Conservation (phyloP, 2,888 invertebrate species). For the Drosophila parthenogenetica region DNA sequence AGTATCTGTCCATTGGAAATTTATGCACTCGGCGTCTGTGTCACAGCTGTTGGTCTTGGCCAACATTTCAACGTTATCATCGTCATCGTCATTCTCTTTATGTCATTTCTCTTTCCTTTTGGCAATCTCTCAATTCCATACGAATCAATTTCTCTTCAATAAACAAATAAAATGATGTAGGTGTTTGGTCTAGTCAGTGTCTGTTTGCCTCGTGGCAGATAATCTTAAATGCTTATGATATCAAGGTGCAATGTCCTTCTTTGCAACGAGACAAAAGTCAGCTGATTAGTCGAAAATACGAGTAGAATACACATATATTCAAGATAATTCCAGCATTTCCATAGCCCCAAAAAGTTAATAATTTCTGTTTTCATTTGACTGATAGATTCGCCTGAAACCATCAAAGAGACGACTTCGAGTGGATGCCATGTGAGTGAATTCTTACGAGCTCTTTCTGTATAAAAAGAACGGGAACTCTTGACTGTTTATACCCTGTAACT, state of each 20-base stretch:
- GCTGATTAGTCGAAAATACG: conserved; percentile 1
- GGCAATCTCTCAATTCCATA: conserved; percentile 33
- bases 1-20: conserved; percentile 36
- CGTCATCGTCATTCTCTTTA: not conserved
- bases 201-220: conserved; percentile 7
- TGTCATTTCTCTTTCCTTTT: not conserved
- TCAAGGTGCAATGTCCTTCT: conserved; percentile 19
- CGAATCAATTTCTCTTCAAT: conserved; percentile 66
- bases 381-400: conserved; percentile 4
- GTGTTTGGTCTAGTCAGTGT: conserved; percentile 28
- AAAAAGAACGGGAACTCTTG: not conserved
- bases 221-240: conserved; percentile 19
- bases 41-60: conserved; percentile 46
- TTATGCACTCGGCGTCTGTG: conserved; percentile 35
- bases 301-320: not conserved
- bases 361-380: conserved; percentile 9
- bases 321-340: conserved; percentile 2
- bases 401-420: conserved; percentile 1
- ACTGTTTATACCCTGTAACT: conserved; percentile 1
- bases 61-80: not conserved
- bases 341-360: conserved; percentile 4
- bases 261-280: conserved; percentile 3
- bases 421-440: conserved; percentile 2
- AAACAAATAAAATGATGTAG: conserved; percentile 57
- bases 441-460: conserved; percentile 18